phyloP scores from a whole-genome alignment of 1,140 invertebrate genomes.

The Ylistrum balloti region DNA sequence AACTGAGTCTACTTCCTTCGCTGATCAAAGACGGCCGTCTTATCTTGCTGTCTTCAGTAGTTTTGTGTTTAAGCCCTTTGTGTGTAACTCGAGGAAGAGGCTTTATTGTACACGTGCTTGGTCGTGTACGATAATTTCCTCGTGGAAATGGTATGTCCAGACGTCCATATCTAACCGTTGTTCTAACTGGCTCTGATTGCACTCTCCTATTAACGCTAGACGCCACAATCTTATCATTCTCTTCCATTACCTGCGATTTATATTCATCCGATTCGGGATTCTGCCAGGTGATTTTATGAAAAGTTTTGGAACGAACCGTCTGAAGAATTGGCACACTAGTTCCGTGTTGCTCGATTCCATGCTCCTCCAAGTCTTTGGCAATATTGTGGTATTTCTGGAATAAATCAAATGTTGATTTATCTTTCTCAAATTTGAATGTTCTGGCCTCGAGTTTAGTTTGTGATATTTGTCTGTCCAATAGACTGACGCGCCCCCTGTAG shows the following conservation, averaged over 20 bases:
- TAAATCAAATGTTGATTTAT: background rate
- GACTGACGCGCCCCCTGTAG: background rate
- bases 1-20: background rate
- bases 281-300: background rate
- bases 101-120: background rate
- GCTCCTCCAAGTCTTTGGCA: background rate
- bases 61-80: background rate
- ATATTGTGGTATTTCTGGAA: background rate
- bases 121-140: background rate
- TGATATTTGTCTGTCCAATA: constrained; percentile 26
- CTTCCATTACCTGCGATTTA: background rate
- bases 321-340: background rate
- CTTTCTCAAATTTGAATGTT: constrained; percentile 8
- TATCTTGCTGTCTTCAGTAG: background rate
- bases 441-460: constrained; percentile 17
- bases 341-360: background rate
- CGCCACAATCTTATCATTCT: background rate
- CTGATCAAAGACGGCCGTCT: background rate
- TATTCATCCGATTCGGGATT: background rate
- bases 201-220: background rate
- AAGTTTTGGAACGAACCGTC: background rate
- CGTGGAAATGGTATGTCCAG: constrained; percentile 20
- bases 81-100: background rate
- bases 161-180: background rate
- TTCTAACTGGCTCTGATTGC: background rate